Conservation (phyloP, 2,113 vertebrate species). For the Gasterosteus nipponicus region DNA sequence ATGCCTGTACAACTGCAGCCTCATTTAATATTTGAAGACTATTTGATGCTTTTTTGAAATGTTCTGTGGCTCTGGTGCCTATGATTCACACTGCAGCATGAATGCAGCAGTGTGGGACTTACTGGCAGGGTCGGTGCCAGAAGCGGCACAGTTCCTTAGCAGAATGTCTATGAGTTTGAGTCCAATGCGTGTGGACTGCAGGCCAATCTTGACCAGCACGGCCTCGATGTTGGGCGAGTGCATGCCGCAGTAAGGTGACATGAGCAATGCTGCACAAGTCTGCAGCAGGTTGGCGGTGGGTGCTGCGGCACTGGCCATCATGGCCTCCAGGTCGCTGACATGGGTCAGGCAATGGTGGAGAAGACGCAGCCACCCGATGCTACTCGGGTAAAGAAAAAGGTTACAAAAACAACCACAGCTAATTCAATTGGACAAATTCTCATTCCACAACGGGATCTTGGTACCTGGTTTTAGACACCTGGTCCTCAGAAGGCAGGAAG, state of each 20-base stretch:
- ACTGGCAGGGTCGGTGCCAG: constrained; percentile 96
- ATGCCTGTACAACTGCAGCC: background rate
- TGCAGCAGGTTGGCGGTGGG: constrained; percentile 97
- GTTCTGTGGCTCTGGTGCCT: background rate
- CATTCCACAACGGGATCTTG: background rate
- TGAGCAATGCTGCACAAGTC: constrained; percentile 95
- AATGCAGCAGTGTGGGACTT: constrained; percentile 43
- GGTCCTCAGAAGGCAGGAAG: constrained; percentile 98
- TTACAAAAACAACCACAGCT: background rate
- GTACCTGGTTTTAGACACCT: constrained; percentile 98
- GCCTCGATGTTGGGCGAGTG: constrained; percentile 99
- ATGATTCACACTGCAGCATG: background rate
- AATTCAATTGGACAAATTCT: background rate
- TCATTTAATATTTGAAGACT: background rate
- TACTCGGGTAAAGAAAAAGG: constrained; percentile 58
- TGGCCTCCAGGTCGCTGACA: constrained; percentile 95
- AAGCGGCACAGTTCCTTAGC: constrained; percentile 95
- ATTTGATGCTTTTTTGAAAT: background rate
- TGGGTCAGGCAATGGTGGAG: constrained; percentile 98
- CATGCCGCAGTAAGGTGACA: constrained; percentile 99
- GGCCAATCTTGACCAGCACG: constrained; percentile 96
- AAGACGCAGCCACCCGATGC: constrained; percentile 96
- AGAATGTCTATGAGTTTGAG: constrained; percentile 98
- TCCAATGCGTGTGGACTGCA: constrained; percentile 96
- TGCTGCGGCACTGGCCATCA: constrained; percentile 97